A percentile compares a stretch with the other conserved stretches of the same genome.
phyloP scores from a whole-genome alignment of 1,140 invertebrate genomes.

The Drosophila paulistorum region DNA sequence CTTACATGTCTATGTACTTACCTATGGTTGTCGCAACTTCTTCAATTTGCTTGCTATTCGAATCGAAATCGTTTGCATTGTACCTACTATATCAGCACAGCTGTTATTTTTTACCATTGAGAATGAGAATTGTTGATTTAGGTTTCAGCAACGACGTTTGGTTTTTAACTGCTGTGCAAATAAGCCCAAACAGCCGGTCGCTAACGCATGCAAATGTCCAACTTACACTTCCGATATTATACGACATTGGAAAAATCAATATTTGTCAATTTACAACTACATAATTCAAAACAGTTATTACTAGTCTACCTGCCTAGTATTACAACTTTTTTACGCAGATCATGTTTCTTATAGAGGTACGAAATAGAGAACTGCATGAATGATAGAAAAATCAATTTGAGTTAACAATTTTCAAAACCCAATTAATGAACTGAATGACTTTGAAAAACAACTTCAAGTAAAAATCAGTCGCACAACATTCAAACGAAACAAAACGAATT shows the following conservation, averaged over 20 bases:
- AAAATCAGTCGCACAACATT: no score
- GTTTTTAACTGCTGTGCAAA: constrained; percentile 19
- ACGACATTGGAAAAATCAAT: background rate
- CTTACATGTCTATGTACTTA: background rate
- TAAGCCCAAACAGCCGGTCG: constrained; percentile 15
- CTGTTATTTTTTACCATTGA: constrained; percentile 25
- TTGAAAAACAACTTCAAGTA: no score
- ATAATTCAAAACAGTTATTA: background rate
- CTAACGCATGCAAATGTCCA: constrained; percentile 18
- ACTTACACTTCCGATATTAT: constrained; percentile 14
- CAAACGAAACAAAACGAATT: no score
- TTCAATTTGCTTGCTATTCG: constrained; percentile 9
- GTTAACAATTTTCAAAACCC: no score
- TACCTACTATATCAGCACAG: constrained; percentile 24
- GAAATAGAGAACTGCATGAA: no score
- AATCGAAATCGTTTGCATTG: constrained; percentile 1
- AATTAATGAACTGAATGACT: no score
- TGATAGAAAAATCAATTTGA: no score
- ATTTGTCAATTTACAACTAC: constrained; percentile 9
- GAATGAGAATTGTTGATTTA: constrained; percentile 19
- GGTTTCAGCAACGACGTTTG: constrained; percentile 22
- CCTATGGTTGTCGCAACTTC: background rate
- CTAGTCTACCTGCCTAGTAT: background rate
- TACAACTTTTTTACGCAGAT: background rate
- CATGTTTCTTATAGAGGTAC: background rate